A percentile compares a stretch with the other conserved stretches of the same genome.
Conservation (phyloP, 1,140 invertebrate species). For the Drosophila pectinifera region DNA sequence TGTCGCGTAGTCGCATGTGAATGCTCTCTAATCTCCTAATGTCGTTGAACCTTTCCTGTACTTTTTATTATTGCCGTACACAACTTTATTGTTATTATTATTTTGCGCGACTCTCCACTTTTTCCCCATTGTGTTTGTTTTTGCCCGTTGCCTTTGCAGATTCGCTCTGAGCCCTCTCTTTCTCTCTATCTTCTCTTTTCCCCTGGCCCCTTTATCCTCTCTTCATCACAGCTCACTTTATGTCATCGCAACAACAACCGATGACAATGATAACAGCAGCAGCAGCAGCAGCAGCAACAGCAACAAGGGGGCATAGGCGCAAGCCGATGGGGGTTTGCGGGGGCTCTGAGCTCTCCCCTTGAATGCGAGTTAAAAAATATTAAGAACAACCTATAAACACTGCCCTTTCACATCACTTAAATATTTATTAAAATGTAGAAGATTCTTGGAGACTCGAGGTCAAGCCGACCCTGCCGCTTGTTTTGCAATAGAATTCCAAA, state of each 20-base stretch:
- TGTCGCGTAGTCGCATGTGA: conserved; percentile 50
- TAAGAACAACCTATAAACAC: neutral
- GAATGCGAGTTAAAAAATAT: conserved; percentile 11
- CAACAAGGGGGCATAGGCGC: conserved; percentile 18
- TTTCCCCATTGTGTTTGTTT: conserved; percentile 54
- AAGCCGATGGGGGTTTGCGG: neutral
- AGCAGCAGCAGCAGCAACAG: conserved; percentile 20
- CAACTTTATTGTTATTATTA: conserved; percentile 77
- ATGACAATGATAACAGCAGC: conserved; percentile 76
- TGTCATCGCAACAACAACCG: conserved; percentile 73
- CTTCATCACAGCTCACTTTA: conserved; percentile 40
- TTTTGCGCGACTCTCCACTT: conserved; percentile 55
- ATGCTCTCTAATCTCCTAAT: conserved; percentile 76
- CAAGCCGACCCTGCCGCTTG: neutral
- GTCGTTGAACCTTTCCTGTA: conserved; percentile 72
- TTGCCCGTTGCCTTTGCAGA: conserved; percentile 30
- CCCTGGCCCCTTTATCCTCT: conserved; percentile 6
- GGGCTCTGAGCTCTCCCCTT: neutral
- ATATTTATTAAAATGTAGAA: neutral
- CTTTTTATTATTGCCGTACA: conserved; percentile 57
- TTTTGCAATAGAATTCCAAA: neutral
- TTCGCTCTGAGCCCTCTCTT: conserved; percentile 28
- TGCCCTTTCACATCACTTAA: conserved; percentile 8
- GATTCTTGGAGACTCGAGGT: neutral
- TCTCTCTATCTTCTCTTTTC: neutral